Conservation (phyloP, 2,113 vertebrate genomes). For the Urocynchramus pylzowi region DNA sequence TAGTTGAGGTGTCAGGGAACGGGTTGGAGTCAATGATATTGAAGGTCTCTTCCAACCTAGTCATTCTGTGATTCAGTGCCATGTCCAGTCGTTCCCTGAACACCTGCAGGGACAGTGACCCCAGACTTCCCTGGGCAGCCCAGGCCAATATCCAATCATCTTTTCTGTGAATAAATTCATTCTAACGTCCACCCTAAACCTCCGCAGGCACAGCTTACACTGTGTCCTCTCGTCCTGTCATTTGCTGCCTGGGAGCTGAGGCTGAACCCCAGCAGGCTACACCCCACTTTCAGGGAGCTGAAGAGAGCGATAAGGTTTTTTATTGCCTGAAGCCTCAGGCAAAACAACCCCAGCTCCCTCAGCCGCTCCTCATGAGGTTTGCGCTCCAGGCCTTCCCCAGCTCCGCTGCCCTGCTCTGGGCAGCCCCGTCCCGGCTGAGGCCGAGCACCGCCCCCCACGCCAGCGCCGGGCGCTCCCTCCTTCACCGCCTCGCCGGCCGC, state of each 20-base stretch:
- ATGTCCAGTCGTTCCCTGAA: no score
- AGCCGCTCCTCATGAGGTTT: background rate
- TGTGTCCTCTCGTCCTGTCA: no score
- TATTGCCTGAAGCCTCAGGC: no score
- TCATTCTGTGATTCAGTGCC: no score
- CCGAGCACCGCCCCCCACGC: background rate
- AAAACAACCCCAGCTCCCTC: background rate
- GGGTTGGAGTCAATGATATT: no score
- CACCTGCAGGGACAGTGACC: background rate
- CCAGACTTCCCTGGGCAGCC: background rate
- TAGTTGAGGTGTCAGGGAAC: no score
- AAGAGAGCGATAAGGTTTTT: background rate
- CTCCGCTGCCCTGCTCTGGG: background rate
- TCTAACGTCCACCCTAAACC: background rate
- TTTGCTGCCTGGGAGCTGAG: background rate
- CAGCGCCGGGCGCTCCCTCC: background rate
- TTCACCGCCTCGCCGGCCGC: no score
- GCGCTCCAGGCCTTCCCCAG: background rate
- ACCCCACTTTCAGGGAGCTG: accelerated
- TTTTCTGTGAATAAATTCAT: background rate
- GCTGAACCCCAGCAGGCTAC: no score
- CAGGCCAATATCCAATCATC: background rate
- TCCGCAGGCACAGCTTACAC: background rate
- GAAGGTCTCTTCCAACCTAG: no score
- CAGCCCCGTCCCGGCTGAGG: accelerated